These are phyloP conservation scores for Hedychridium roseum DNA, from an alignment of 2,888 invertebrate species.

Conservation along the genomic window DNA sequence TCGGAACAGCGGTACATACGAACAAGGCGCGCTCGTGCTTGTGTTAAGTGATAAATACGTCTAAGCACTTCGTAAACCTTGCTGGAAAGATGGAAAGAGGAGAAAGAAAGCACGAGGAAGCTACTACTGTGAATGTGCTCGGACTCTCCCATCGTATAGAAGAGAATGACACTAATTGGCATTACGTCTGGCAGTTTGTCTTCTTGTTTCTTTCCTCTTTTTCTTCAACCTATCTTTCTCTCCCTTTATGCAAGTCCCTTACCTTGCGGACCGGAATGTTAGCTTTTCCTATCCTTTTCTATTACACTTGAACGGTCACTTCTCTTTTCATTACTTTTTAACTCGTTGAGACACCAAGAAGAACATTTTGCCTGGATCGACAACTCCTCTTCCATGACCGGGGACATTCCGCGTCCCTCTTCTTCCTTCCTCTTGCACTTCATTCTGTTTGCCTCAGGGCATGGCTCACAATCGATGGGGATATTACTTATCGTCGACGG, in stretches of 20 bases:
- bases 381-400: conserved; percentile 32
- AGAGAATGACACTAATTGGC: conserved; percentile 63
- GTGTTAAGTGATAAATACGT: conserved; percentile 30
- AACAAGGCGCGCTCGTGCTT: conserved; percentile 4
- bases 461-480: conserved; percentile 18
- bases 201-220: conserved; percentile 37
- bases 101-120: conserved; percentile 35
- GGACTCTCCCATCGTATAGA: conserved; percentile 43
- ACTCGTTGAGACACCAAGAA: no score
- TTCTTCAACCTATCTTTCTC: conserved; percentile 3
- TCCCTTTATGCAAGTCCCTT: conserved; percentile 6
- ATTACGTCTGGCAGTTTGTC: conserved; percentile 61
- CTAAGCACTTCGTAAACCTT: conserved; percentile 34
- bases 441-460: conserved; percentile 1
- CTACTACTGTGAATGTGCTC: conserved; percentile 33
- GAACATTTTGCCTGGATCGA: conserved; percentile 28
- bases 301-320: no score
- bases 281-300: conserved; percentile 1
- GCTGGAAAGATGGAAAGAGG: conserved; percentile 22
- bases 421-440: conserved; percentile 10
- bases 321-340: not conserved
- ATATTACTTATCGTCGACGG: conserved; percentile 32
- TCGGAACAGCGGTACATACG: not conserved
- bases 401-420: conserved; percentile 24
- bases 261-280: conserved; percentile 13